Evolutionary conservation across 2,797 vertebrate species (phyloP).

Genomic region (Sebastes minor): DNA sequence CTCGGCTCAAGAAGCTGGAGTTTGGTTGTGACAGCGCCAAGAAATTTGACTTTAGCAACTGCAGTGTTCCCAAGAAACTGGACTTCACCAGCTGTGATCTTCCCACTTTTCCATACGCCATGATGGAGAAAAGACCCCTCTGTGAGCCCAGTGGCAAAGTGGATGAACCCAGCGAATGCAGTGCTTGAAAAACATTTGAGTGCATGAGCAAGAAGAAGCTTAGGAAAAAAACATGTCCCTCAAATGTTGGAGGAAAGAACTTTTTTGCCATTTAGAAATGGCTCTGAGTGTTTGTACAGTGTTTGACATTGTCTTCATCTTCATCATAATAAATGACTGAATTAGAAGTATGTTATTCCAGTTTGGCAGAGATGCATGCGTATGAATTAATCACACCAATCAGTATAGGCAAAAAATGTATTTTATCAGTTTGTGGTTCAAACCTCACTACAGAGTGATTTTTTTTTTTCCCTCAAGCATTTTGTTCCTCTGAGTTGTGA

Average conservation of each 20-base stretch:
- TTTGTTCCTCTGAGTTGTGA: conserved; percentile 35
- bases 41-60: conserved; percentile 75
- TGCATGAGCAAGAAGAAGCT: conserved; percentile 56
- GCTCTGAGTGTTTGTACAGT: conserved; percentile 59
- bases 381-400: conserved; percentile 64
- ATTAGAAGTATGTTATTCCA: conserved; percentile 64
- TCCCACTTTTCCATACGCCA: conserved; percentile 89
- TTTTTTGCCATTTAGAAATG: conserved; percentile 45
- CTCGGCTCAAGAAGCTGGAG: conserved; percentile 89
- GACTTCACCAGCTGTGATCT: conserved; percentile 87
- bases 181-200: conserved; percentile 27
- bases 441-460: conserved; percentile 36
- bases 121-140: conserved; percentile 92
- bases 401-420: conserved; percentile 62
- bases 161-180: conserved; percentile 87
- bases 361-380: conserved; percentile 77
- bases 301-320: conserved; percentile 49
- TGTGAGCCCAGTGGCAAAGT: conserved; percentile 88
- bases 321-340: conserved; percentile 68
- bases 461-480: conserved; percentile 4
- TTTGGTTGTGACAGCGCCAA: conserved; percentile 80
- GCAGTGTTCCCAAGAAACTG: conserved; percentile 77
- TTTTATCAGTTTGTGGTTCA: conserved; percentile 57
- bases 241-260: conserved; percentile 33
- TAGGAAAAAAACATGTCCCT: conserved; percentile 18